Percentiles rank a stretch among this genome's conserved stretches.
Conservation (phyloP, 2,113 vertebrate species). For the Microcebus jonahi region DNA sequence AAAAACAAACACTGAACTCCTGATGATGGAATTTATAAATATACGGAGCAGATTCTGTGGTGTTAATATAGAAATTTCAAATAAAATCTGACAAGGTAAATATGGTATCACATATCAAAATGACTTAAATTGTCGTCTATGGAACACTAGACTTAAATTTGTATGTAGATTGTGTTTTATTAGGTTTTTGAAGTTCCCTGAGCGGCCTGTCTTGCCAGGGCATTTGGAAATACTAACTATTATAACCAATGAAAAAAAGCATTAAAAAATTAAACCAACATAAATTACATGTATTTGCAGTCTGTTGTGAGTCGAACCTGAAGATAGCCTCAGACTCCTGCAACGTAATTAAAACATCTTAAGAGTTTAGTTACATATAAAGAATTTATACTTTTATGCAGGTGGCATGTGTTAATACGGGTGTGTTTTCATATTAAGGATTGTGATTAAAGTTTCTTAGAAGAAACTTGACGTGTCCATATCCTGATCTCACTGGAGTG, state of each 20-base stretch:
- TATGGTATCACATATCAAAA: conserved; percentile 63
- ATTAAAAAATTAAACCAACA: conserved; percentile 60
- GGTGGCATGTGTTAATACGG: conserved; percentile 60
- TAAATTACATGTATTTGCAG: conserved; percentile 50
- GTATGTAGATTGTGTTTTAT: conserved; percentile 72
- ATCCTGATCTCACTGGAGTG: conserved; percentile 29
- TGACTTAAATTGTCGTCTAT: conserved; percentile 69
- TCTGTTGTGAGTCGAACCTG: conserved; percentile 31
- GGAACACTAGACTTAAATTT: conserved; percentile 73
- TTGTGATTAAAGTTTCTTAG: conserved; percentile 68
- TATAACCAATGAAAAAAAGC: conserved; percentile 58
- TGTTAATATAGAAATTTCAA: conserved; percentile 62
- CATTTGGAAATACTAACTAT: conserved; percentile 64
- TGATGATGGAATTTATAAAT: conserved; percentile 60
- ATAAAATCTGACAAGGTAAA: conserved; percentile 74
- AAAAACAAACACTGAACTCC: conserved; percentile 44
- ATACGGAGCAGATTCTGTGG: conserved; percentile 39
- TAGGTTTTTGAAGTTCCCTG: conserved; percentile 64
- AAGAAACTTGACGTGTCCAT: conserved; percentile 64
- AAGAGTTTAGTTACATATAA: conserved; percentile 62
- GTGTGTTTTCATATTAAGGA: conserved; percentile 57
- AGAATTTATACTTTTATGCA: conserved; percentile 68
- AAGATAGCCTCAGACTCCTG: conserved; percentile 50
- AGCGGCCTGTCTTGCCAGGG: conserved; percentile 41
- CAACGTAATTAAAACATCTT: conserved; percentile 67